Conservation (phyloP, 2,888 invertebrate genomes). For the Trichopoda pennipes region DNA sequence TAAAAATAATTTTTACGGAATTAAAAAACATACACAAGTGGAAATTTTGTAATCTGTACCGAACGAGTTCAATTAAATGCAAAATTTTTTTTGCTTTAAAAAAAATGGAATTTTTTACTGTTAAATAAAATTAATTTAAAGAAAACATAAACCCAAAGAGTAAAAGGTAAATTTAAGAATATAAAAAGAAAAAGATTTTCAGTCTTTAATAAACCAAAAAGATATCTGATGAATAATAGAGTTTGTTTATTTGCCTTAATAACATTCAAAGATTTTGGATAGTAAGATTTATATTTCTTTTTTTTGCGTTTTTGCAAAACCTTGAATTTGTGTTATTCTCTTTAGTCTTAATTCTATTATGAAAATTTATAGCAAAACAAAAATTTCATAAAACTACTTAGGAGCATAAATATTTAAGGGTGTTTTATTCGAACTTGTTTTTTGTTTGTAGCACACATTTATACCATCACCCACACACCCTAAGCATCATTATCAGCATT, state of each 20-base stretch:
- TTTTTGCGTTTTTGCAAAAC: not conserved
- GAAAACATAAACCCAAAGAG: no score
- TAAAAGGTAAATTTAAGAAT: no score
- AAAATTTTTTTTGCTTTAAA: not conserved
- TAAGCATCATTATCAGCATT: constrained; percentile 18
- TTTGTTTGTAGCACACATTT: not conserved
- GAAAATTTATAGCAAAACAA: constrained; percentile 52
- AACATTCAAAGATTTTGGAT: no score
- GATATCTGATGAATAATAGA: no score
- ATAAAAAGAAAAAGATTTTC: no score
- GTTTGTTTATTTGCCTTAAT: no score
- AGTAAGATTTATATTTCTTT: not conserved
- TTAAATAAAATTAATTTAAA: no score
- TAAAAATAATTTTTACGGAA: not conserved
- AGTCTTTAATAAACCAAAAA: no score
- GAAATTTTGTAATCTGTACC: not conserved
- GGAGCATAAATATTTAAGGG: constrained; percentile 47
- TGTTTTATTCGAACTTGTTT: constrained; percentile 1
- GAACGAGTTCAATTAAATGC: not conserved
- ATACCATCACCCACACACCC: not conserved
- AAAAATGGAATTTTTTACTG: not conserved
- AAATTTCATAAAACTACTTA: constrained; percentile 21
- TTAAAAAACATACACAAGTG: constrained; percentile 2
- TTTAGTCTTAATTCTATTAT: constrained; percentile 3
- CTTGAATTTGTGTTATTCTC: not conserved